These are phyloP conservation scores for Elysia crispata DNA, from an alignment of 2,888 invertebrate species.

Conservation along the genomic window DNA sequence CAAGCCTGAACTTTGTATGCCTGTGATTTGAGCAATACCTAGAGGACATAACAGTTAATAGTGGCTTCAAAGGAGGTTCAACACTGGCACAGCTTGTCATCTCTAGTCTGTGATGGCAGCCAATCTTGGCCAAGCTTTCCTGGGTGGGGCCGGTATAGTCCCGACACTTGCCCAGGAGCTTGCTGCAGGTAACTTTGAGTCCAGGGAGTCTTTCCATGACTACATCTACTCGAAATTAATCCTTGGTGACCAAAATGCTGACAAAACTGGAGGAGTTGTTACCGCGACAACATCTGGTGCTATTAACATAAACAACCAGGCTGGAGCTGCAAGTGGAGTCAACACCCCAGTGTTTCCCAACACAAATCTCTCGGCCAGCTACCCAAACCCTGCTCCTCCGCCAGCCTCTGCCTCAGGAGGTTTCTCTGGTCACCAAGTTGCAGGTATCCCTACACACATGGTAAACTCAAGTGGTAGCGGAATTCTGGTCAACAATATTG, in stretches of 20 bases:
- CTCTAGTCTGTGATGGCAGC: slow-evolving; percentile 30
- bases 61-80: too few species aligned
- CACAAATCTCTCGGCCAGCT: slow-evolving; percentile 39
- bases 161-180: slow-evolving; percentile 45
- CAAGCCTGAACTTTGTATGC: too few species aligned
- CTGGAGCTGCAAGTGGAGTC: background rate
- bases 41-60: too few species aligned
- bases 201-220: slow-evolving; percentile 47
- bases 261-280: too few species aligned
- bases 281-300: background rate
- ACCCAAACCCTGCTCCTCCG: slow-evolving; percentile 18
- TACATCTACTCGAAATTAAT: slow-evolving; percentile 49
- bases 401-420: too few species aligned
- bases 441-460: too few species aligned
- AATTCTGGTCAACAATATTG: too few species aligned
- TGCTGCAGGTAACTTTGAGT: slow-evolving; percentile 41
- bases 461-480: too few species aligned
- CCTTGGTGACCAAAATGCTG: slow-evolving; percentile 42
- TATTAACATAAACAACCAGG: too few species aligned
- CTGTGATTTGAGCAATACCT: too few species aligned
- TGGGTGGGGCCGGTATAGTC: slow-evolving; percentile 38
- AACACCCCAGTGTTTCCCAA: slow-evolving; percentile 47
- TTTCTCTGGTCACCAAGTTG: too few species aligned
- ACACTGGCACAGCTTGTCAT: too few species aligned
- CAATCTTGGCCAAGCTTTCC: slow-evolving; percentile 45